Evolutionary conservation across 2,113 vertebrate species (phyloP).

Genomic region (Strix aluco): DNA sequence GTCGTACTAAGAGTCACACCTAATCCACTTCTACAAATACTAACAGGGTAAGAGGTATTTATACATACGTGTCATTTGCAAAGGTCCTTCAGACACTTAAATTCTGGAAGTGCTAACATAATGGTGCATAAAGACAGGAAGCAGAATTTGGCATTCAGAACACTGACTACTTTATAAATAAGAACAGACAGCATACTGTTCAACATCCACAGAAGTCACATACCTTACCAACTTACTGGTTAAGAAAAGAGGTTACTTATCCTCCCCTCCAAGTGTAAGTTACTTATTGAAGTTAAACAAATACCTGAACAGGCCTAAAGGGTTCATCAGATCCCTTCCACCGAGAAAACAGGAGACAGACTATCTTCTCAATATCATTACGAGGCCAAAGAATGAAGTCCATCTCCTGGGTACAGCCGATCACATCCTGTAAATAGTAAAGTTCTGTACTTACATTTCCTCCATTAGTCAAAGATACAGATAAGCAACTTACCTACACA

Average conservation of each 20-base stretch:
- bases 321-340: constrained; percentile 98
- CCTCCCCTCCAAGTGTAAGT: background rate
- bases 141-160: background rate
- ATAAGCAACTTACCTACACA: background rate
- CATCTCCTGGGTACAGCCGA: constrained; percentile 99
- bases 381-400: constrained; percentile 99
- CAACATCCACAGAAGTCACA: background rate
- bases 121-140: background rate
- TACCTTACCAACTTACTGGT: fast-evolving
- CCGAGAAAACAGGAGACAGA: constrained; percentile 98
- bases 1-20: background rate
- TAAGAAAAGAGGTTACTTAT: background rate
- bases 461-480: background rate
- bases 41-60: background rate
- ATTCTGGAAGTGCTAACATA: background rate
- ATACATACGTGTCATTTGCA: background rate
- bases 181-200: background rate
- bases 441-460: background rate
- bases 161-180: background rate
- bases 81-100: background rate
- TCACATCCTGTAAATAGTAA: constrained; percentile 84
- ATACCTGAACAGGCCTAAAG: constrained; percentile 97
- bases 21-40: background rate
- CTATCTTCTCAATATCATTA: constrained; percentile 98
- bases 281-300: background rate